These are phyloP conservation scores for Tribolium freemani DNA, from an alignment of 2,888 invertebrate genomes.

Conservation along the genomic window DNA sequence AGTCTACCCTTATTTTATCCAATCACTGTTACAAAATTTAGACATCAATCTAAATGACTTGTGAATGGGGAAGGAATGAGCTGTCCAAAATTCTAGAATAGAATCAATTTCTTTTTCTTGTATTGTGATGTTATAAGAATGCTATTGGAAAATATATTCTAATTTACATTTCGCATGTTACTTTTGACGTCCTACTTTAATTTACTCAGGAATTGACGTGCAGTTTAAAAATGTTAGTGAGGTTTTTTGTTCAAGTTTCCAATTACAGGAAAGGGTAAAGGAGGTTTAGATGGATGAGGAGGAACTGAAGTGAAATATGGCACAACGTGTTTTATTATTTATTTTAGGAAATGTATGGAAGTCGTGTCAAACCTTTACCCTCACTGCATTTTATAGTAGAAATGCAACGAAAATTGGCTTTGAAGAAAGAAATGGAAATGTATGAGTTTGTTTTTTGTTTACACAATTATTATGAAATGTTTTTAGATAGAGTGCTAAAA, in stretches of 20 bases:
- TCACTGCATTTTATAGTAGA: background rate
- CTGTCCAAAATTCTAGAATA: background rate
- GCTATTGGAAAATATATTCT: conserved; percentile 8
- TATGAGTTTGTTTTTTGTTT: no score
- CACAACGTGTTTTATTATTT: background rate
- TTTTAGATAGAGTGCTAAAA: no score
- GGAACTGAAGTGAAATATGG: background rate
- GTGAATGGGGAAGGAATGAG: background rate
- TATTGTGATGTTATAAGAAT: background rate
- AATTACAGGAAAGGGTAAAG: background rate
- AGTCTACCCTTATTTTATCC: background rate
- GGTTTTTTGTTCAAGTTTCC: background rate
- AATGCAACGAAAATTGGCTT: background rate
- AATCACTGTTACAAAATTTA: background rate
- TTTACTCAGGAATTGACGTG: background rate
- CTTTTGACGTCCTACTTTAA: conserved; percentile 1
- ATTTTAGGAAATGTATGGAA: background rate
- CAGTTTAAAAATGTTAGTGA: background rate
- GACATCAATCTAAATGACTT: background rate
- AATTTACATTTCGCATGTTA: conserved; percentile 9
- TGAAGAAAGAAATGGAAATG: no score
- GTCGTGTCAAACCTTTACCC: background rate
- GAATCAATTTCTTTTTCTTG: background rate
- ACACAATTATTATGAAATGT: no score
- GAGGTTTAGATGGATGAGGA: background rate